Evolutionary conservation across 2,113 vertebrate genomes (phyloP).

Genomic region (Nestor notabilis): DNA sequence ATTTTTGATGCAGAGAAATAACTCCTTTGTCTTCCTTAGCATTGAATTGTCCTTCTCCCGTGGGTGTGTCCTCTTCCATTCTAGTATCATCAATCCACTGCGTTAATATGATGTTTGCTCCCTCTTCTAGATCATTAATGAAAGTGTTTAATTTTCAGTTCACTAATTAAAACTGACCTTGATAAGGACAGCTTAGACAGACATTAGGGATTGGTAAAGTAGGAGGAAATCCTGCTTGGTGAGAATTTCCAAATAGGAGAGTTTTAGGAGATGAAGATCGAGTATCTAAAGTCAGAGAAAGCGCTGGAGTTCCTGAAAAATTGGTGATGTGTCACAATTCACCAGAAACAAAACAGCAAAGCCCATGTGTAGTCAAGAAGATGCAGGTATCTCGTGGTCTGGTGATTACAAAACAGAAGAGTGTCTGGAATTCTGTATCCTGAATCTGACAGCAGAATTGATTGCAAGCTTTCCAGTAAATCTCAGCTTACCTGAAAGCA

Average conservation of each 20-base stretch:
- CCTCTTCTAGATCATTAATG: neutral
- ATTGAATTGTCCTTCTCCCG: neutral
- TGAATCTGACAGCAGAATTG: neutral
- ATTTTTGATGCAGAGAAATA: neutral
- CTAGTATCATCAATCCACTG: neutral
- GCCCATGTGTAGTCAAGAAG: neutral
- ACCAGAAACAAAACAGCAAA: neutral
- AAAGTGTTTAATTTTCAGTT: neutral
- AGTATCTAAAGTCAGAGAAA: neutral
- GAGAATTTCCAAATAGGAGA: neutral
- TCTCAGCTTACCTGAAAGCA: neutral
- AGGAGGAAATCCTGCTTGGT: neutral
- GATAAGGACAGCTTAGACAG: neutral
- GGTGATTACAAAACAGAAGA: neutral
- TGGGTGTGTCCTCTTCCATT: neutral
- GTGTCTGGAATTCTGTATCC: neutral
- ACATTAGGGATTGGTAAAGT: neutral
- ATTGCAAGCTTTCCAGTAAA: neutral
- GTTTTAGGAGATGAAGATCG: neutral
- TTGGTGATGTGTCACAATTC: neutral
- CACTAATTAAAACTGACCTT: slow-evolving; percentile 14
- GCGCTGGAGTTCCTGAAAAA: neutral
- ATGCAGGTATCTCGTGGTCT: neutral
- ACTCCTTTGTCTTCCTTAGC: neutral
- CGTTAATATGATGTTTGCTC: neutral